Evolutionary conservation across 2,113 vertebrate genomes (phyloP).

Genomic region (Gallinago jamesoni): DNA sequence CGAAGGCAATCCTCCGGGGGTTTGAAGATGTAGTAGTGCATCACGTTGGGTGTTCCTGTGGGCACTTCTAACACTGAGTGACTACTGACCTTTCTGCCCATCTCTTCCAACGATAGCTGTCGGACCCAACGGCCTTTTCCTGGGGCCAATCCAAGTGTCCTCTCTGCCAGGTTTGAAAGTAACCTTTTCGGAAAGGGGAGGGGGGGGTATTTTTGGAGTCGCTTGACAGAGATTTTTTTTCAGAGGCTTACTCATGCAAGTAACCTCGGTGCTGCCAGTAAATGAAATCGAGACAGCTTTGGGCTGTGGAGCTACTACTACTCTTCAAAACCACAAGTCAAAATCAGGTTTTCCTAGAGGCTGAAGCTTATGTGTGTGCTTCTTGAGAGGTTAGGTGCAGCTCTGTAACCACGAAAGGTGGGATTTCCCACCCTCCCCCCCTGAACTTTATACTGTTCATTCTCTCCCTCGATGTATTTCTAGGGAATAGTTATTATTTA

Average conservation of each 20-base stretch:
- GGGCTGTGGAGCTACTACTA: neutral
- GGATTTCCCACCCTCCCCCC: neutral
- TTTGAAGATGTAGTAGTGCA: accelerated
- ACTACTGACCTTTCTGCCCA: neutral
- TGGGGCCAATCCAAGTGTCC: neutral
- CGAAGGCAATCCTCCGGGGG: neutral
- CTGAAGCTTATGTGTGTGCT: neutral
- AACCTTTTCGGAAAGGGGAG: neutral
- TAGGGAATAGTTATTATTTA: neutral
- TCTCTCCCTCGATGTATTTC: neutral
- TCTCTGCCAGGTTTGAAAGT: neutral
- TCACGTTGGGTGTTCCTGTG: neutral
- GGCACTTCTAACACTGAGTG: neutral
- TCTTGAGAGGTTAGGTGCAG: neutral
- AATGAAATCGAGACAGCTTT: neutral
- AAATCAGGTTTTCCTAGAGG: neutral
- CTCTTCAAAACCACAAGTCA: neutral
- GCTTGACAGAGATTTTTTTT: neutral
- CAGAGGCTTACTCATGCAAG: neutral
- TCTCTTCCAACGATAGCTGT: neutral
- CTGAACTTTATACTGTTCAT: neutral
- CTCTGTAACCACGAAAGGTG: neutral
- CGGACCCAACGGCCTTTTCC: neutral
- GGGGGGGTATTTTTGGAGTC: neutral
- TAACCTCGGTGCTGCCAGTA: neutral